phyloP scores from a whole-genome alignment of 1,140 invertebrate genomes.

The Ostrea denselamellosa region DNA sequence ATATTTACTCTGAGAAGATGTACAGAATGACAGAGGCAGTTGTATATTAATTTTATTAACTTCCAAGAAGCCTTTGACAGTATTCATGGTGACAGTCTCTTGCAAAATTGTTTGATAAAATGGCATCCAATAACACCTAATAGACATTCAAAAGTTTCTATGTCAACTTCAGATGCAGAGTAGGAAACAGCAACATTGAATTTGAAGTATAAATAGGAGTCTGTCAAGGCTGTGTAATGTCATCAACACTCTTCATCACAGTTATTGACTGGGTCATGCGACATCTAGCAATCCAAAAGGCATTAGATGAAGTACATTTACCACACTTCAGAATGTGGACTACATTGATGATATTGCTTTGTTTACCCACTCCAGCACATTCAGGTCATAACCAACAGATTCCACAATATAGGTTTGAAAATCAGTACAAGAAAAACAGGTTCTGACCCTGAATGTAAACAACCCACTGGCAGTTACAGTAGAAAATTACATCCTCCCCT shows the following conservation, averaged over 20 bases:
- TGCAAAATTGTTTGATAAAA: constrained; percentile 48
- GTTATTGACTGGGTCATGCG: constrained; percentile 39
- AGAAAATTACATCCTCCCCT: neutral
- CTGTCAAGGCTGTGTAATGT: constrained; percentile 41
- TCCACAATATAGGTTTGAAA: neutral
- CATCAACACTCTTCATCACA: constrained; percentile 23
- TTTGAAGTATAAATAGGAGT: too few relatives aligned
- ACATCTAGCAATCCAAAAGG: constrained; percentile 19
- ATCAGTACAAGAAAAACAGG: constrained; percentile 33
- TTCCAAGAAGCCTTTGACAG: constrained; percentile 56
- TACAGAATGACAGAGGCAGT: constrained; percentile 47
- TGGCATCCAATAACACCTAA: constrained; percentile 52
- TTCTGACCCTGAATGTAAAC: constrained; percentile 40
- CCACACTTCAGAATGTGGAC: constrained; percentile 2
- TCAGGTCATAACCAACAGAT: constrained; percentile 28
- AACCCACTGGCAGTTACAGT: constrained; percentile 39
- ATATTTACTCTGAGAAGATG: constrained; percentile 54
- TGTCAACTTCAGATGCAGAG: too few relatives aligned
- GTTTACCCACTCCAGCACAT: constrained; percentile 14
- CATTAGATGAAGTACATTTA: too few relatives aligned
- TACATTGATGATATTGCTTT: constrained; percentile 28
- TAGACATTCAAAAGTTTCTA: too few relatives aligned
- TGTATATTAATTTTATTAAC: constrained; percentile 51
- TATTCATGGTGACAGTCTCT: constrained; percentile 46
- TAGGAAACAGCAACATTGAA: constrained; percentile 23